Percentiles rank a stretch among this genome's conserved stretches.
phyloP scores from a whole-genome alignment of 2,888 invertebrate species.

The Dusona sp. region DNA sequence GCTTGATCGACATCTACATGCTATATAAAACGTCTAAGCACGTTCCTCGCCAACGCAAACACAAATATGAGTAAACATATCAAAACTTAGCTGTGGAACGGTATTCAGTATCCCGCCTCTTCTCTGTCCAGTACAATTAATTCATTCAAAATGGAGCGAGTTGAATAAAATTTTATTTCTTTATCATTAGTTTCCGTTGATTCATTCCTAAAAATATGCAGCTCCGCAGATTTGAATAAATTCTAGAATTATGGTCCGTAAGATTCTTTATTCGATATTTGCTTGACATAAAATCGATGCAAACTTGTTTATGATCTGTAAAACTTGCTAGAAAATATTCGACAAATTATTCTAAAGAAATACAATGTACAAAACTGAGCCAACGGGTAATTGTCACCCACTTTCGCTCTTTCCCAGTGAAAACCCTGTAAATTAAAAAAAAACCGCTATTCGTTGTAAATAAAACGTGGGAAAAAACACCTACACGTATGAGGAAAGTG shows the following conservation, averaged over 20 bases:
- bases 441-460: background rate
- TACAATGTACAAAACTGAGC: background rate
- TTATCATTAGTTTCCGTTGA: background rate
- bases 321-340: background rate
- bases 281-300: background rate
- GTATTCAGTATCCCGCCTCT: background rate
- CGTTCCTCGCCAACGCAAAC: background rate
- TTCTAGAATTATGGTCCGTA: no score
- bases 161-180: background rate
- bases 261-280: background rate
- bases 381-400: background rate
- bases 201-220: background rate
- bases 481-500: background rate
- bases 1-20: constrained; percentile 14
- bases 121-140: background rate
- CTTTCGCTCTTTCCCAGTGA: background rate
- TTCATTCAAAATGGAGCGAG: background rate
- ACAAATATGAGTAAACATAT: background rate
- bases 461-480: constrained; percentile 5
- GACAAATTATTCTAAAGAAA: background rate
- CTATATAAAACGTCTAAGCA: background rate
- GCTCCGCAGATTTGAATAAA: no score
- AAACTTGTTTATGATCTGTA: background rate
- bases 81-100: background rate
- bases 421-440: background rate